Percentiles rank a stretch among this genome's conserved stretches.
These are phyloP conservation scores for Agapetus fuscipes DNA, from an alignment of 2,888 invertebrate genomes.

Conservation along the genomic window DNA sequence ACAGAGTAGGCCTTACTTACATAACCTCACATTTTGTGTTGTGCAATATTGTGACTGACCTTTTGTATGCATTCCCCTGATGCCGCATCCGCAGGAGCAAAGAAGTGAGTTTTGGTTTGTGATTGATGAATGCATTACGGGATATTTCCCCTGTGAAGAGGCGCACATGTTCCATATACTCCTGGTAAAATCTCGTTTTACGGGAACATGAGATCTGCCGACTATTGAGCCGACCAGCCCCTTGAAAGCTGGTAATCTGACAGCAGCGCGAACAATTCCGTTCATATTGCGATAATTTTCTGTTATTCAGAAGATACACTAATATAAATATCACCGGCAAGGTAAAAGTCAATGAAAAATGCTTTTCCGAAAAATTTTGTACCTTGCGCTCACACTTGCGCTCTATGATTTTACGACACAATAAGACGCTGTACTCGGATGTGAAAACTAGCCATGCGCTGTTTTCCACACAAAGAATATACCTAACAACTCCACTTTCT, in stretches of 20 bases:
- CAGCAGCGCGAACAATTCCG: slow-evolving; percentile 52
- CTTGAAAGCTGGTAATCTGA: slow-evolving; percentile 37
- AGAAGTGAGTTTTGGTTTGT: slow-evolving; percentile 50
- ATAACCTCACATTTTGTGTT: slow-evolving; percentile 12
- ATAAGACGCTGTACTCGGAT: too few relatives aligned
- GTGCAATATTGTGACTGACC: slow-evolving; percentile 37
- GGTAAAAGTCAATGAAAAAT: too few relatives aligned
- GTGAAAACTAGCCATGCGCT: too few relatives aligned
- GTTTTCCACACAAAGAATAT: too few relatives aligned
- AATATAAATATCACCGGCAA: too few relatives aligned
- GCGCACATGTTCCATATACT: slow-evolving; percentile 61
- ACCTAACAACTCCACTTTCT: too few relatives aligned
- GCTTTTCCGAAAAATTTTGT: too few relatives aligned
- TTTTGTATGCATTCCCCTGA: slow-evolving; percentile 58
- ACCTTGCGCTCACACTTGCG: too few relatives aligned
- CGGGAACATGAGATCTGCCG: slow-evolving; percentile 32
- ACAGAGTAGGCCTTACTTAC: slow-evolving; percentile 10
- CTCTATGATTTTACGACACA: too few relatives aligned
- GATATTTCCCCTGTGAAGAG: slow-evolving; percentile 27
- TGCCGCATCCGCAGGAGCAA: slow-evolving; percentile 61
- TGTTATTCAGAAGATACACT: too few relatives aligned
- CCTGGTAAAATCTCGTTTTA: slow-evolving; percentile 56
- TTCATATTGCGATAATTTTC: slow-evolving; percentile 51
- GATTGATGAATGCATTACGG: slow-evolving; percentile 27
- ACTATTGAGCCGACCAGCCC: slow-evolving; percentile 16